Percentiles rank a stretch among this genome's conserved stretches.
Evolutionary conservation across 2,113 vertebrate species (phyloP).

Genomic region (Pelodiscus sinensis): DNA sequence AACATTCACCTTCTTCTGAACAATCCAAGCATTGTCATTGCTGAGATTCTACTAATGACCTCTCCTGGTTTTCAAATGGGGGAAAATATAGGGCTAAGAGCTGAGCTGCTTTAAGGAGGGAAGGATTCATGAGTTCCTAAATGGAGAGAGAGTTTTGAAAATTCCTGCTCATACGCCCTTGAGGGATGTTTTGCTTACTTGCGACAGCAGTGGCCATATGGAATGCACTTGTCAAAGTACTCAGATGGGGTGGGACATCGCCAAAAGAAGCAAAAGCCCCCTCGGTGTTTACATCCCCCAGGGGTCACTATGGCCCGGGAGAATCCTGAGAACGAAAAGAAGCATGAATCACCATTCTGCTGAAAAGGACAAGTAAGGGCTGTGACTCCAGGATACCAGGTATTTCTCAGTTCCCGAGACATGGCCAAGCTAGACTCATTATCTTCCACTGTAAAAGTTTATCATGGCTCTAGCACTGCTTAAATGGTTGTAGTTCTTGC

Average conservation of each 20-base stretch:
- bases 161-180: neutral
- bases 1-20: neutral
- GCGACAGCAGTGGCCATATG: conserved; percentile 52
- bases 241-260: fast-evolving
- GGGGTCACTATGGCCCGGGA: fast-evolving
- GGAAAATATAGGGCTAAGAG: neutral
- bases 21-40: neutral
- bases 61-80: neutral
- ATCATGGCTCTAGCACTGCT: neutral
- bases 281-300: neutral
- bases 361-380: neutral
- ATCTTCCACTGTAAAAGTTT: neutral
- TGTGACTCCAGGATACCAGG: fast-evolving
- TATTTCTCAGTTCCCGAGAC: fast-evolving
- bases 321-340: conserved; percentile 8
- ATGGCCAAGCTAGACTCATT: too few relatives aligned
- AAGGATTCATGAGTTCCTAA: neutral
- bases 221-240: neutral
- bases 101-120: neutral
- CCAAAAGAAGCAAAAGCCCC: conserved; percentile 21
- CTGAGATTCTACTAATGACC: neutral
- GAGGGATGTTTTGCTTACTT: neutral
- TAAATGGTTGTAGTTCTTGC: neutral
- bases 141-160: too few relatives aligned
- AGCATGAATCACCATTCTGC: neutral